Evolutionary conservation across 2,888 invertebrate genomes (phyloP), one percentile per base, ranked within the genome.

Genomic region (Hydropsyche betteni): DNA sequence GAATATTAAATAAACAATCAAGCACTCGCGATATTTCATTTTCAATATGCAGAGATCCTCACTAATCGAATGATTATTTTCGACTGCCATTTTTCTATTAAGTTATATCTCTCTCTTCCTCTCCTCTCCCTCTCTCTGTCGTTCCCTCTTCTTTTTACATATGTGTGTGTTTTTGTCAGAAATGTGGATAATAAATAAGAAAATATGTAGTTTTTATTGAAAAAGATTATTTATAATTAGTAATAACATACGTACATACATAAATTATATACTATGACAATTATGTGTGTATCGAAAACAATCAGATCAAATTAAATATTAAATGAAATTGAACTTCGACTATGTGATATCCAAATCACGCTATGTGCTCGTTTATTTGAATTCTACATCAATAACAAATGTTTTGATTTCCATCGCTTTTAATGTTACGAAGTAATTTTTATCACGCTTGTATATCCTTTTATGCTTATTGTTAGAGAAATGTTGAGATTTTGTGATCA

Each of bases 381-480:
- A 79, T 68, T 77, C 78, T 5, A 74, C 78, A 68, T 84, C 83
- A 1, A 89, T 81, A 33, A 93, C 82, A 81, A 92, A 93, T 0
- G 93, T 93, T 53, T 90, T 87, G 74, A 94, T 94, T 83, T 94
- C 89, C 89, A 93, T 93, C 0, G 94, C 90, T 34, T 86, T 86
- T 2, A 94, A 80, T 50, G 86, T 86, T 0, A 94, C 83, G 55
- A 82, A 85, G 1, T 85, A 82, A 0, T 82, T 83, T 6, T 82
- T 76, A 0, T 75, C 69, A 16, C 33, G 6, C 4, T 14, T 33
- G 4, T 38, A 8, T 12, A 34, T 68, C 10, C n/a, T 68, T 12
- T 68, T 33, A 8, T 55, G 6, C 55, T 10, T 55, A 55, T 55
- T n/a, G 12, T 14, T 14, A 55, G 14, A 8, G 12, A 33, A 8